These are phyloP conservation scores for Colletes gigas DNA, from an alignment of 1,140 invertebrate genomes.

Conservation along the genomic window DNA sequence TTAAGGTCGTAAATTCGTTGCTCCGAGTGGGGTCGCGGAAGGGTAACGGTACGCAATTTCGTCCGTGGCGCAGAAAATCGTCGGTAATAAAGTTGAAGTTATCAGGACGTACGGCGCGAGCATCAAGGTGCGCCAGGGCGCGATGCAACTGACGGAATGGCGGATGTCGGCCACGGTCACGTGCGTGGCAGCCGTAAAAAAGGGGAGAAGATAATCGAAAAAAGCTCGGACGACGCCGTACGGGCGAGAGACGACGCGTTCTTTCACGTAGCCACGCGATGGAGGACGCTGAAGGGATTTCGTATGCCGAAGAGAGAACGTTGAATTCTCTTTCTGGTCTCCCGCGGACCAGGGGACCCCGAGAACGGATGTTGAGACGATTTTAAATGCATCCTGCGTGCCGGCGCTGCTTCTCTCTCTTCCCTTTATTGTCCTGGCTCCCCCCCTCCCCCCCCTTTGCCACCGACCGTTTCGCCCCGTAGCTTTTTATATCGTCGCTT, in stretches of 20 bases:
- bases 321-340: constrained; percentile 36
- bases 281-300: constrained; percentile 45
- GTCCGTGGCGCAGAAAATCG: not conserved
- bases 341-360: not conserved
- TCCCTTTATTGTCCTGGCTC: constrained; percentile 20
- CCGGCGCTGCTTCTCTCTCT: constrained; percentile 19
- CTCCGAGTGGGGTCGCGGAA: not conserved
- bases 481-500: not conserved
- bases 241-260: constrained; percentile 22
- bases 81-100: not conserved
- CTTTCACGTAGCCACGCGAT: constrained; percentile 55
- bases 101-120: not conserved
- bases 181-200: not conserved
- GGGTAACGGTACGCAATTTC: constrained; percentile 15
- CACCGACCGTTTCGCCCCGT: not conserved
- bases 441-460: not conserved
- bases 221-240: not conserved
- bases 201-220: constrained; percentile 20
- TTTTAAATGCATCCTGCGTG: constrained; percentile 62
- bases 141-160: not conserved
- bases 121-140: not conserved
- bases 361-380: constrained; percentile 58
- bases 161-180: constrained; percentile 14
- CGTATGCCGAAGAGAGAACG: constrained; percentile 56
- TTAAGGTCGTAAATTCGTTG: constrained; percentile 24